Evolutionary conservation across 2,797 vertebrate genomes (phyloP), one percentile per base, ranked within the genome.

Genomic region (Eptatretus atami): DNA sequence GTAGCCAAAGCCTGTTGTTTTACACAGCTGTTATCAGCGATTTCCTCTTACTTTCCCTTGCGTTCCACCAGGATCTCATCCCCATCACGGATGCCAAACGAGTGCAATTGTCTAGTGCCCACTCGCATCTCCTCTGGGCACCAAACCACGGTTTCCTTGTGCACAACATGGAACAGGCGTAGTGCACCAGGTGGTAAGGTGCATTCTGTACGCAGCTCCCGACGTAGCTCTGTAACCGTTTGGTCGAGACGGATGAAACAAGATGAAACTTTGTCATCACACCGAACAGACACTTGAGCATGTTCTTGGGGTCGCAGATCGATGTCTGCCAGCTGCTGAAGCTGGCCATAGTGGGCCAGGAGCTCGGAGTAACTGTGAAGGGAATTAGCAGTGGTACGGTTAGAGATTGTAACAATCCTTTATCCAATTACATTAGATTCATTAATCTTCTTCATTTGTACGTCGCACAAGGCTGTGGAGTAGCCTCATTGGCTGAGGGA

Each of bases 111-210:
- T 63, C 90, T 78, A 1, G 73, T 76, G 72, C 81, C 80, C 64
- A 79, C 85, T 70, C 80, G 90, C 76, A 98, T 70, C 75, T 98
- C 88, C 72, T 95, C 83, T 0, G 84, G 86, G 60, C 83, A 83
- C 4, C 84, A 67, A 3, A 83, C 75, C 0, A 70, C 72, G 25
- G 70, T 68, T 64, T 82, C 77, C 66, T 88, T 84, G 2, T 79
- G 79, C 75, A 82, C 77, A 63, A 90, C 78, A 76, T 92, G 81
- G 74, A 84, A 93, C 60, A 98, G 79, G 70, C 79, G 83, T 69
- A 77, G 83, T 19, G 72, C 72, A 10, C 85, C 79, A 57, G 93
- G 70, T 69, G 85, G 83, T 12, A 25, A 12, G n/a, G n/a, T 24
- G 69, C 95, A 79, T 1, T 86, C 71, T 65, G 76, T 72, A 68